A percentile compares a stretch with the other conserved stretches of the same genome.
Evolutionary conservation across 2,888 invertebrate species (phyloP).

Genomic region (Blastobasis lacticolella): DNA sequence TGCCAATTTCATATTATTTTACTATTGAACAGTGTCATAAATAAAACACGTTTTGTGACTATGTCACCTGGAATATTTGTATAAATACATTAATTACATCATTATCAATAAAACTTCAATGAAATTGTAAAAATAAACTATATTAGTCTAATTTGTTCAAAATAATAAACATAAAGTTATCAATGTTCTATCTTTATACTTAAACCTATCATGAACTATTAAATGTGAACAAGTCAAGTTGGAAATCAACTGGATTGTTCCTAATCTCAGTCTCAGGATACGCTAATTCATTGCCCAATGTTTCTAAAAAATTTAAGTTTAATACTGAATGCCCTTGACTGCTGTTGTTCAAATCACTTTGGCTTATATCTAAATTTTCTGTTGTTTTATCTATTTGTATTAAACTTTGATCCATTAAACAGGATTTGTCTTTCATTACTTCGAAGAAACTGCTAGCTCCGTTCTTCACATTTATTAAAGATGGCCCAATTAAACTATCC

Average conservation of each 20-base stretch:
- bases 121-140: conserved; percentile 17
- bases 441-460: background rate
- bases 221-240: conserved; percentile 61
- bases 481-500: conserved; percentile 2
- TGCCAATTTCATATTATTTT: no score
- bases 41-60: no score
- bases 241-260: conserved; percentile 56
- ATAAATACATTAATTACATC: background rate
- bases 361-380: conserved; percentile 1
- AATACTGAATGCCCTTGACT: conserved; percentile 51
- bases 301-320: conserved; percentile 59
- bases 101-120: no score
- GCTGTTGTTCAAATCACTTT: conserved; percentile 11
- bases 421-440: background rate
- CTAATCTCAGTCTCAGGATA: conserved; percentile 60
- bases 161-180: conserved; percentile 17
- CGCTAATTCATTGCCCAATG: conserved; percentile 49
- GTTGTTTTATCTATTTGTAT: conserved; percentile 1
- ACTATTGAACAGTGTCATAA: no score
- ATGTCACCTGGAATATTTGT: background rate
- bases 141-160: conserved; percentile 23
- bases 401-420: background rate
- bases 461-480: background rate
- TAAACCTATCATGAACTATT: conserved; percentile 35
- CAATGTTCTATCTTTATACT: conserved; percentile 17